Evolutionary conservation across 1,140 invertebrate genomes (phyloP).

Genomic region (Lordiphosa stackelbergi): DNA sequence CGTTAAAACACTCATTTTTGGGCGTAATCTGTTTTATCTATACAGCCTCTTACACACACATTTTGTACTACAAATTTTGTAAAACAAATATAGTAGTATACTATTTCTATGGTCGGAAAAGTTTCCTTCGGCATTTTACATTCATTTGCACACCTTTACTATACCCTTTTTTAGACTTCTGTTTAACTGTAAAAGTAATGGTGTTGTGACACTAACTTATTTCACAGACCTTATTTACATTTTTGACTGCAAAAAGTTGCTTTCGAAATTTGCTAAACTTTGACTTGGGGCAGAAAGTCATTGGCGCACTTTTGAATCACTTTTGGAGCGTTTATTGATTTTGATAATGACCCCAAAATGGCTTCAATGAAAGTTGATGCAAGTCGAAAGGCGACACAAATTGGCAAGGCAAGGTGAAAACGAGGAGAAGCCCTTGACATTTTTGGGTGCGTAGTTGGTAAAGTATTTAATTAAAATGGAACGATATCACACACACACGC

Average conservation of each 20-base stretch:
- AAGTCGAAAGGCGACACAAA: background rate
- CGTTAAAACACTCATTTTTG: too few species aligned
- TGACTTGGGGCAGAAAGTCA: constrained; percentile 5
- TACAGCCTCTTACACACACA: too few species aligned
- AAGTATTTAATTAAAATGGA: constrained; percentile 66
- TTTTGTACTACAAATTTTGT: too few species aligned
- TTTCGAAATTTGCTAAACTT: background rate
- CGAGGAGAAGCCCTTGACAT: constrained; percentile 27
- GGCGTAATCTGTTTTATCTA: too few species aligned
- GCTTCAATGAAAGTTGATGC: constrained; percentile 34
- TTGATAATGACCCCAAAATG: constrained; percentile 43
- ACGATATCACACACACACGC: constrained; percentile 33
- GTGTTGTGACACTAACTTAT: background rate
- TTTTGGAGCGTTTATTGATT: constrained; percentile 45
- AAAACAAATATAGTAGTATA: too few species aligned
- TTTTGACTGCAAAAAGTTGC: background rate
- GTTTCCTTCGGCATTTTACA: too few species aligned
- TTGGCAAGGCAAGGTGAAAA: constrained; percentile 12
- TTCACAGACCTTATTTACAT: background rate
- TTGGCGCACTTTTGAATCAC: constrained; percentile 33
- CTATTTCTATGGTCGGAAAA: too few species aligned
- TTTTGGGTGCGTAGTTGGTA: constrained; percentile 21
- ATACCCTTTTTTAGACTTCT: too few species aligned
- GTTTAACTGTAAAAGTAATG: too few species aligned
- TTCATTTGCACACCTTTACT: too few species aligned